Base-by-base conservation (phyloP, 1,140 invertebrate genomes). In the Drusus annulatus region DNA sequence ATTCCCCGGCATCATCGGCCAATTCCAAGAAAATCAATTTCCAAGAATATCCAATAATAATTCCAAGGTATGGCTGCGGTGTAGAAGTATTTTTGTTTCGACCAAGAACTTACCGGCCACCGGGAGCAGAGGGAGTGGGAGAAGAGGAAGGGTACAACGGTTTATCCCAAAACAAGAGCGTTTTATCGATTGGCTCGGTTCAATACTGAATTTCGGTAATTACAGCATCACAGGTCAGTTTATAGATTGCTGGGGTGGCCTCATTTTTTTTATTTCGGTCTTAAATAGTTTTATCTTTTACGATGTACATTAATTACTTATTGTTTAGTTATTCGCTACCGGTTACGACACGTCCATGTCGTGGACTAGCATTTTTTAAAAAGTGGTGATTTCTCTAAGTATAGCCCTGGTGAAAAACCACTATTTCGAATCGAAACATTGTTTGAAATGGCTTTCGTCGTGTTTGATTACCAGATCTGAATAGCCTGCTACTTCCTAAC, bases 161-260 rank as follows among this genome's bases (percentile, higher is more conserved):
- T 45, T 45, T 45, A 13, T 45, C 36, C 36, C 13, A 45, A 28
- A 25, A 65, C 25, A 28, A 21, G 16, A 31, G 21, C 3, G 54
- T 23, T 28, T 28, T 71, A 71, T 71, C 68, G 68, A 71, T 71
- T 71, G 36, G 36, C 68, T 23, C 19, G 8, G 21, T 50, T 51
- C 68, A 71, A 71, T 52, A 71, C 68, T 16, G 10, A 52, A 50
- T 16, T 51, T 71, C 68, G 10, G 63, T 52, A 19, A 28, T 21
- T 71, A 52, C 68, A 52, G 68, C 68, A 54, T 71, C 68, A 13
- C n/a, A 71, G 68, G 68, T 71, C 68, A 71, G 68, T 71, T 71
- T 54, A 71, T 71, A 71, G 19, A 71, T 54, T 21, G 23, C 7
- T 25, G 17, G 36, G 68, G 68, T 21, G 36, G 16, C 68, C 68